phyloP scores from a whole-genome alignment of 2,888 invertebrate genomes.

The Petrophora chlorosata region DNA sequence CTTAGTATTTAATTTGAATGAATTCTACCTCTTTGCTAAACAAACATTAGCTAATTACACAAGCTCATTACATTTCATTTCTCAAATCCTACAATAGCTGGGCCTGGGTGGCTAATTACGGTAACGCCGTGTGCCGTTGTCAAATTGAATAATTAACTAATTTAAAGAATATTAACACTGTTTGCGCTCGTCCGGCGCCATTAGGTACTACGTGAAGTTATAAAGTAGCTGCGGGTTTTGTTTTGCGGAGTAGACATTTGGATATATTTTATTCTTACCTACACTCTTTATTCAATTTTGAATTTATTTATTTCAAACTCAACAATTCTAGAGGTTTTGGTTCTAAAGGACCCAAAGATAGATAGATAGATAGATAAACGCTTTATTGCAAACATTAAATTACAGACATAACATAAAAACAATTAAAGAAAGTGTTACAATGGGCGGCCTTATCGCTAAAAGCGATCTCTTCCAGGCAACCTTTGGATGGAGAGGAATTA shows the following conservation, averaged over 20 bases:
- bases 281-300: no score
- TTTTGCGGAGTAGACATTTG: neutral
- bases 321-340: no score
- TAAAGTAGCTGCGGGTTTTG: neutral
- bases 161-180: constrained; percentile 22
- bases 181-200: constrained; percentile 5
- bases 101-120: constrained; percentile 14
- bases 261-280: no score
- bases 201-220: constrained; percentile 8
- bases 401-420: no score
- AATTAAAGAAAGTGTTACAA: no score
- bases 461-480: no score
- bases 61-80: constrained; percentile 20
- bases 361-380: no score
- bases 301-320: no score
- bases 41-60: constrained; percentile 16
- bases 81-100: constrained; percentile 18
- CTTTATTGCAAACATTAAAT: no score
- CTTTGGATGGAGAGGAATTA: no score
- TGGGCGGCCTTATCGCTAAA: no score
- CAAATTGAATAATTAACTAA: constrained; percentile 25
- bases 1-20: neutral
- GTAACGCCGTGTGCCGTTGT: constrained; percentile 12
- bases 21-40: constrained; percentile 1
- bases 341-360: no score